A percentile compares a stretch with the other conserved stretches of the same genome.
These are phyloP conservation scores for Cossypha heuglini DNA, from an alignment of 2,797 vertebrate species.

Conservation along the genomic window DNA sequence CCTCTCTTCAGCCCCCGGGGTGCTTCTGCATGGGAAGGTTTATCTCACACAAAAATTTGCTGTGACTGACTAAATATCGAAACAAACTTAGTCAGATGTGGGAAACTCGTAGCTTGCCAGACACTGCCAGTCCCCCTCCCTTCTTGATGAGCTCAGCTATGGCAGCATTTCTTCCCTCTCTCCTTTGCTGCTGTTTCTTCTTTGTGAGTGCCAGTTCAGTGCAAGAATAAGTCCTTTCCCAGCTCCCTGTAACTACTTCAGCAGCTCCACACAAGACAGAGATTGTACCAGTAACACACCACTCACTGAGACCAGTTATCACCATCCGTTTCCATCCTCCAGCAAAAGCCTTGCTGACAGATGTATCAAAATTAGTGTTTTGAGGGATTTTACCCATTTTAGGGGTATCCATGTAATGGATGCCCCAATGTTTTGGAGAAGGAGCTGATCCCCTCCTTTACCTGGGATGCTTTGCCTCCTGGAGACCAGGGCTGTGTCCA, in stretches of 20 bases:
- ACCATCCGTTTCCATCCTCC: neutral
- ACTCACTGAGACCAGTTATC: neutral
- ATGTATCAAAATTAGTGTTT: neutral
- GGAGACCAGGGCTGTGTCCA: conserved; percentile 82
- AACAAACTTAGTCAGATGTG: neutral
- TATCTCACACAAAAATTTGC: neutral
- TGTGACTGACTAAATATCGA: neutral
- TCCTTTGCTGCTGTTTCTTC: neutral
- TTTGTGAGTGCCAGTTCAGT: neutral
- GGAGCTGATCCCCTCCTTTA: conserved; percentile 45
- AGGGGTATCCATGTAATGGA: neutral
- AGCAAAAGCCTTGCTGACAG: neutral
- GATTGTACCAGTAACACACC: neutral
- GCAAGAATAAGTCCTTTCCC: neutral
- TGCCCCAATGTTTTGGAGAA: neutral
- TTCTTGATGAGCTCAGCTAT: rapidly evolving
- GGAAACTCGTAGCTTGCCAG: neutral
- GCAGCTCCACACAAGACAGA: neutral
- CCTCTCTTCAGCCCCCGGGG: rapidly evolving
- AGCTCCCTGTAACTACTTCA: neutral
- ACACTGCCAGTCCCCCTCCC: neutral
- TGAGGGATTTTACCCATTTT: neutral
- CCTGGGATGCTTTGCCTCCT: conserved; percentile 96
- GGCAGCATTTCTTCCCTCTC: neutral
- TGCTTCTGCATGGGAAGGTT: neutral